Evolutionary conservation across 30 jellyfish, hydroid and myxozoan genomes (phyloP), one percentile per base, ranked within the genome.

Genomic region (Pseudorhiza aurosa): DNA sequence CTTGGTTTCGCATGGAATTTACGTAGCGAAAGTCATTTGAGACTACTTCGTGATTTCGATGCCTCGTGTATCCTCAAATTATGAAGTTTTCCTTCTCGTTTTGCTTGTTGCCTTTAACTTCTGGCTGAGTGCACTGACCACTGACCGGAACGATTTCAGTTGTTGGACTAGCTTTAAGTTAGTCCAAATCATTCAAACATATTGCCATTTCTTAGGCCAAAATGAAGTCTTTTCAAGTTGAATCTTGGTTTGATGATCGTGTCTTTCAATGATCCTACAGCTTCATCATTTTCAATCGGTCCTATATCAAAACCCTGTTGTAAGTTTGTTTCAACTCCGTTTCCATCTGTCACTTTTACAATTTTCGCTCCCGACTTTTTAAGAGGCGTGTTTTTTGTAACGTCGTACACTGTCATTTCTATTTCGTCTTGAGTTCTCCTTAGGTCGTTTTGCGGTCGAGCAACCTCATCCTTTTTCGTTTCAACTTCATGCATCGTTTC

Each of bases 191-290:
- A 84, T 14, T 84, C 95, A 45, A 84, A 72, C 14, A 75, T 47
- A 30, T 84, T 84, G 0, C 95, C 95, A 64, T 84, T 84, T 21
- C 64, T 35, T n/a, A 84, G 37, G 17, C 95, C 95, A 70, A 70
- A 84, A 71, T 72, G 88, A 11, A 84, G 69, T 35, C 68, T 31
- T 44, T 62, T 60, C 40, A 84, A 47, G 44, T 84, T 50, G 58
- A 84, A 84, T 17, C 39, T 51, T 25, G 32, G 68, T 27, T 51
- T 65, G 24, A 29, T 40, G 32, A 30, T 45, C 19, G 81, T 22
- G 10, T 72, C 43, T 46, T 21, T 63, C 30, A 33, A 26, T 29
- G 53, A 6, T 27, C 73, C 42, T 1, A 27, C 59, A 7, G 37
- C n/a, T 15, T 68, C 75, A 19, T 53, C 81, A 17, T 30, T 58